Evolutionary conservation across 2,797 vertebrate species (phyloP), one percentile per base, ranked within the genome.

Genomic region (Myotis findleyi): DNA sequence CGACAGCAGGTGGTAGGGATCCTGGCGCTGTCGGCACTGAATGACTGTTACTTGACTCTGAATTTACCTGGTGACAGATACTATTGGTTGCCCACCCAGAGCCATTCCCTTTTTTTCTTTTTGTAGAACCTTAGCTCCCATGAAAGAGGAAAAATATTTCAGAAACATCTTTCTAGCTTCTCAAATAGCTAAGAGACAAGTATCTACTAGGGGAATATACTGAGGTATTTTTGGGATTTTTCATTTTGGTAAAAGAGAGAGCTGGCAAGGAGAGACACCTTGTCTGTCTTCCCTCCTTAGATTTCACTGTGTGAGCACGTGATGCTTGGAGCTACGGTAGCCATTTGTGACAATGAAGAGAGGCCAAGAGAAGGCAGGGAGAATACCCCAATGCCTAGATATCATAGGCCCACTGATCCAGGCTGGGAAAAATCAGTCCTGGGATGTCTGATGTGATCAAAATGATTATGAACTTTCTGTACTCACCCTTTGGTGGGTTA

Each of bases 191-290:
- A 69, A 33, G 36, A 88, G 17, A 41, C 2, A 55, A 5, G 6
- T 18, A 80, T 53, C 47, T 91, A 64, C 47, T 81, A 10, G 73
- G 38, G 23, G 69, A 55, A 68, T 55, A 8, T 25, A 25, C 6
- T 69, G 13, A 53, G 2, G 2, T 47, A 51, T 77, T 66, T 79
- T 33, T 13, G 38, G 7, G 12, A 57, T 62, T 95, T 91, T 86
- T 90, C 59, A 88, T 72, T 12, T 77, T 94, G 30, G 38, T 68
- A 84, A 79, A 79, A 88, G 59, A 90, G 7, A 91, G 47, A 57
- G 1, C 7, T 33, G 53, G 18, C 23, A 51, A 88, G 17, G 13
- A 38, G 80, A 92, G 77, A 71, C 1, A 11, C 3, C 4, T 49
- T 49, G 8, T 76, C 7, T 62, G 7, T 51, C 49, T 84, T 87